Percentiles rank a stretch among this genome's conserved stretches.
Evolutionary conservation across 2,113 vertebrate genomes (phyloP).

Genomic region (Corythornis vintsioides): DNA sequence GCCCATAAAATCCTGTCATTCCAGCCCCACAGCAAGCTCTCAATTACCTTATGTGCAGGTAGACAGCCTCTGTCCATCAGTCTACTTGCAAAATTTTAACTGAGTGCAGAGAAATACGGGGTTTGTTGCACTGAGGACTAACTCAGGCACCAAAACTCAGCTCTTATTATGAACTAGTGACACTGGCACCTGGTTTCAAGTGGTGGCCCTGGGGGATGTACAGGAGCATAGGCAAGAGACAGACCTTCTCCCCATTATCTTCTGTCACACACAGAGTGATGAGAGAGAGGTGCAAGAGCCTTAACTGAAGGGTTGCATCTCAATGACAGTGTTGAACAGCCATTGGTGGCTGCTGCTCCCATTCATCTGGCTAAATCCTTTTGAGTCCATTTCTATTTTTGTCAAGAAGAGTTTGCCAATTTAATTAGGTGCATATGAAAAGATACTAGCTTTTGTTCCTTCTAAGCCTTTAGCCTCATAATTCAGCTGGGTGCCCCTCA

Average conservation of each 20-base stretch:
- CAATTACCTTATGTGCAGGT: background rate
- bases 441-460: conserved; percentile 28
- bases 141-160: background rate
- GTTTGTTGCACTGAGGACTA: background rate
- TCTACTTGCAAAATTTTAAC: background rate
- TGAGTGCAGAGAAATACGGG: background rate
- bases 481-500: background rate
- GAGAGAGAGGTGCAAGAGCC: background rate
- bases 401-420: background rate
- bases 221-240: background rate
- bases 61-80: background rate
- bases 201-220: background rate
- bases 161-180: fast-evolving
- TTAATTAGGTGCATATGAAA: conserved; percentile 52
- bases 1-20: background rate
- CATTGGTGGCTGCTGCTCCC: background rate
- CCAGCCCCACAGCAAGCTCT: background rate
- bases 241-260: background rate
- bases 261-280: background rate
- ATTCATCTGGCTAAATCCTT: background rate
- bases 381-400: background rate
- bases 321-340: fast-evolving
- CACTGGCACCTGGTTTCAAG: fast-evolving
- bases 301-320: background rate
- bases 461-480: background rate